phyloP scores from a whole-genome alignment of 2,888 invertebrate genomes.

The Thecophora atra region DNA sequence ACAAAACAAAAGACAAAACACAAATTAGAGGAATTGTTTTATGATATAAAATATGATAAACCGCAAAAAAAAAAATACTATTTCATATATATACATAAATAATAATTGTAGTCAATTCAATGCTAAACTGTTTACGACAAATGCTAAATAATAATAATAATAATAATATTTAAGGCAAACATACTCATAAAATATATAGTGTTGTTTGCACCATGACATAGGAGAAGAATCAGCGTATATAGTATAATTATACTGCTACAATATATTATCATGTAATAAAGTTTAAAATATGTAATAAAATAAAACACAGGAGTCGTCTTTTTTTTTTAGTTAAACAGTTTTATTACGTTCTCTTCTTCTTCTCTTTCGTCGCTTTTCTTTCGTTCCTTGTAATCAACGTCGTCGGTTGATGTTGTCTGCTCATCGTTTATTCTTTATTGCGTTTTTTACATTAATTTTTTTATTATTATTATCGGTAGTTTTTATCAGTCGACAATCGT shows the following conservation, averaged over 20 bases:
- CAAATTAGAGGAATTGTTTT: conserved; percentile 27
- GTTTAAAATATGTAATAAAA: background rate
- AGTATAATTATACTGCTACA: background rate
- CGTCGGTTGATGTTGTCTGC: too few species aligned
- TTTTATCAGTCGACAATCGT: background rate
- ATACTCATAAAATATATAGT: conserved; percentile 22
- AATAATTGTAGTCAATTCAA: background rate
- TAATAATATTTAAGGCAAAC: background rate
- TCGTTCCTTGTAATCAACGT: too few species aligned
- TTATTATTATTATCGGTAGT: background rate
- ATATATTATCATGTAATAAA: conserved; percentile 12
- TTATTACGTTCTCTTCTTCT: conserved; percentile 17
- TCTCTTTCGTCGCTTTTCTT: background rate
- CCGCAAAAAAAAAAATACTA: background rate
- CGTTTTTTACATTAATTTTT: background rate
- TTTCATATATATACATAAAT: background rate
- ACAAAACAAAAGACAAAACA: background rate
- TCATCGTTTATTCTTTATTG: background rate
- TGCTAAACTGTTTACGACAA: conserved; percentile 14
- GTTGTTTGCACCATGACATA: conserved; percentile 34
- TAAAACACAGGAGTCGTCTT: too few species aligned
- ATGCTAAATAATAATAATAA: conserved; percentile 1
- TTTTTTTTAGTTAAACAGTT: conserved; percentile 13
- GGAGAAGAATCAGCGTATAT: background rate
- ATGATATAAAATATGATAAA: conserved; percentile 10